Evolutionary conservation across 2,113 vertebrate genomes (phyloP).

Genomic region (Cryptomyrus ogoouensis): DNA sequence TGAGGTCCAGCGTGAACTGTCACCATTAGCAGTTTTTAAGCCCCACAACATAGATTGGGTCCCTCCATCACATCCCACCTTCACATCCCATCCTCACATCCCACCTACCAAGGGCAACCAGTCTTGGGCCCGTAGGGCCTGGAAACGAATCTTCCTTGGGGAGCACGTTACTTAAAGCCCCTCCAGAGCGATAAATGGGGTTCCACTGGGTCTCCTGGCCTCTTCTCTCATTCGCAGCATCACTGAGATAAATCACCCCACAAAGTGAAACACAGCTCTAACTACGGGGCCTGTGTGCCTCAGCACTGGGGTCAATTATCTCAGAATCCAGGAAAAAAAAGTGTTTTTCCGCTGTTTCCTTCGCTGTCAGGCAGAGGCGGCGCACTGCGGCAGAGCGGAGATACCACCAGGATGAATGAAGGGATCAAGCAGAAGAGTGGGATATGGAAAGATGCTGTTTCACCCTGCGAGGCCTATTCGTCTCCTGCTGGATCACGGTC

Average conservation of each 20-base stretch:
- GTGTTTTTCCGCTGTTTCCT: background rate
- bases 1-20: background rate
- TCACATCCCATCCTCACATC: background rate
- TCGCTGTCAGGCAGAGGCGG: background rate
- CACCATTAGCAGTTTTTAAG: background rate
- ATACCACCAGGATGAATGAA: background rate
- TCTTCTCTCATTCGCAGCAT: constrained; percentile 20
- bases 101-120: background rate
- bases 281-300: constrained; percentile 1
- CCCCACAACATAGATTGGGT: background rate
- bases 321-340: constrained; percentile 3
- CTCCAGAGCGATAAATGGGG: constrained; percentile 1
- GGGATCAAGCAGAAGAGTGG: background rate
- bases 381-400: background rate
- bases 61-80: background rate
- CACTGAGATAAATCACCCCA: constrained; percentile 9
- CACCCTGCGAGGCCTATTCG: background rate
- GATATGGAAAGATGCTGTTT: background rate
- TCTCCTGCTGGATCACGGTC: background rate
- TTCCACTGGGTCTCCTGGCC: constrained; percentile 2
- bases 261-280: constrained; percentile 14
- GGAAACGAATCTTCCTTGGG: constrained; percentile 21
- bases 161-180: constrained; percentile 23
- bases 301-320: constrained; percentile 5
- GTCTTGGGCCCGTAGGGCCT: background rate